Evolutionary conservation across 2,113 vertebrate species (phyloP), one percentile per base, ranked within the genome.

Genomic region (Typhlomys cinereus): DNA sequence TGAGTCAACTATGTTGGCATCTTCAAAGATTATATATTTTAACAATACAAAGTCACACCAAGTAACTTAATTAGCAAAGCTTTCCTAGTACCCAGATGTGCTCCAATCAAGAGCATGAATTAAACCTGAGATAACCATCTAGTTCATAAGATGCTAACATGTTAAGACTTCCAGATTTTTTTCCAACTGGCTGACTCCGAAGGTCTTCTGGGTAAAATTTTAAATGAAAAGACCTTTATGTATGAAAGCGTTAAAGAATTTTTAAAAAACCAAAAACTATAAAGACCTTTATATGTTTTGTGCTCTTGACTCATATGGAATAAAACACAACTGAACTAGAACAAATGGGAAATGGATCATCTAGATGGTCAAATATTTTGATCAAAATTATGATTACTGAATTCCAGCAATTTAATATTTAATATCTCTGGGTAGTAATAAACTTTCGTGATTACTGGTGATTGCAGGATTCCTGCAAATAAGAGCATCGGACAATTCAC

Each of bases 331-430:
- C 18, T 73, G 57, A 78, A 50, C 8, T 59, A 9, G 50, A 39
- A 64, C 83, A 36, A 41, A 1, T 48, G 4, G 17, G 75, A 70
- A 76, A 94, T 14, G 29, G 34, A 85, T 85, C 15, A 44, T 95
- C 23, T 67, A 71, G 21, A 5, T 92, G 5, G 34, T 83, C 78
- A 88, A 85, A 39, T 50, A 67, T 50, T 92, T 52, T 52, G 7
- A 69, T 83, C 69, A 92, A 95, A 87, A 83, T 79, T 36, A 59
- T 21, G 18, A 70, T 39, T 70, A 64, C 5, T 20, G 74, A 93
- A 66, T 83, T 95, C n/a, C 83, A 74, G 31, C 74, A 85, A 78
- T 39, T 89, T 41, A 57, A 88, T 82, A n/a, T 39, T 44, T 89
- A 64, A 74, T 75, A 41, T 3, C 54, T 93, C 39, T 91, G n/a